Evolutionary conservation across 2,797 vertebrate species (phyloP).

Genomic region (Enteromius treurensis): DNA sequence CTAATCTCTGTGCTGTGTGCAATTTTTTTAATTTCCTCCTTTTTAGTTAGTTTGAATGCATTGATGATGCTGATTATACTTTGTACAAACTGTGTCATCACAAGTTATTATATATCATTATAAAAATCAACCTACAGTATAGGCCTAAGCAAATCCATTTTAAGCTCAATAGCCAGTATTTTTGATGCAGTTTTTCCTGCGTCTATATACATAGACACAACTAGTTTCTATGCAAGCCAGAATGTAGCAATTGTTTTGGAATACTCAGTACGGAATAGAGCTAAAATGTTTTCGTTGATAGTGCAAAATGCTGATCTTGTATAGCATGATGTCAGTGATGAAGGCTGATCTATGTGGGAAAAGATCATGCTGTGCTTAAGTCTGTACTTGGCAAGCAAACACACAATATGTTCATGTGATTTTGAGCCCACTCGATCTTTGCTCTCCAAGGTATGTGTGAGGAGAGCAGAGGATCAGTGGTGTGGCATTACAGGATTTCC

Average conservation of each 20-base stretch:
- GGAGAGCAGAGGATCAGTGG: slow-evolving; percentile 39
- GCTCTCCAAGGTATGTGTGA: slow-evolving; percentile 26
- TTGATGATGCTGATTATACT: not conserved
- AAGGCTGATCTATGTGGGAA: slow-evolving; percentile 57
- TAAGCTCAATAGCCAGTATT: not conserved
- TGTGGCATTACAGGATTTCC: slow-evolving; percentile 34
- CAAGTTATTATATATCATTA: not conserved
- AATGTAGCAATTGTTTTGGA: slow-evolving; percentile 5
- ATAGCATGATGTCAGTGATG: slow-evolving; percentile 46
- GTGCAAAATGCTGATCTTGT: slow-evolving; percentile 21
- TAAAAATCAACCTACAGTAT: not conserved
- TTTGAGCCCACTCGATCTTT: slow-evolving; percentile 51
- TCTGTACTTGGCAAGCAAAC: slow-evolving; percentile 56
- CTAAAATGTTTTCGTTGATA: not conserved
- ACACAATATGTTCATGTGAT: slow-evolving; percentile 62
- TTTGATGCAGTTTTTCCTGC: not conserved
- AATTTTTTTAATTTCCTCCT: not conserved
- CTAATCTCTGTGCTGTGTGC: not conserved
- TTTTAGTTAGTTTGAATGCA: not conserved
- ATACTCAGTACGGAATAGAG: not conserved
- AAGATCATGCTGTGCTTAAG: slow-evolving; percentile 55
- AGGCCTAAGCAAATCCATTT: not conserved
- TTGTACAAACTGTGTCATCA: not conserved
- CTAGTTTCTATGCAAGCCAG: not conserved
- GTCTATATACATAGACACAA: not conserved